These are phyloP conservation scores for Mohoua ochrocephala DNA, from an alignment of 2,113 vertebrate genomes.

Conservation along the genomic window DNA sequence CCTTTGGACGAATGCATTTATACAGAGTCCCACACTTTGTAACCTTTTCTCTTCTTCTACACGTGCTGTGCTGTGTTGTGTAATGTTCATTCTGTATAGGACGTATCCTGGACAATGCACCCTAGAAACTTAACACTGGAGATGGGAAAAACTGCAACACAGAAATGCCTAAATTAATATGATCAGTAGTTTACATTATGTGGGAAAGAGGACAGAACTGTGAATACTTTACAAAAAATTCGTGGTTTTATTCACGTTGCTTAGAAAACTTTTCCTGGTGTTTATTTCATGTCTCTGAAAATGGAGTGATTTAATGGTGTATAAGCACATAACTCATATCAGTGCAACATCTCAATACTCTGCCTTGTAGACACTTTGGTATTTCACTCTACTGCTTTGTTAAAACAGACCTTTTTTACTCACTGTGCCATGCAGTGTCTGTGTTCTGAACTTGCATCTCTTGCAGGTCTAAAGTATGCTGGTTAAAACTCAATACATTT, in stretches of 20 bases:
- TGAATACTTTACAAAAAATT: slow-evolving; percentile 9
- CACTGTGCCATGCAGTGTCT: neutral
- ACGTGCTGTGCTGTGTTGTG: slow-evolving; percentile 80
- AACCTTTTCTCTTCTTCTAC: slow-evolving; percentile 76
- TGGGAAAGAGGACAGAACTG: slow-evolving; percentile 15
- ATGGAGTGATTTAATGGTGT: neutral
- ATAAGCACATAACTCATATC: neutral
- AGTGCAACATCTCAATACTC: neutral
- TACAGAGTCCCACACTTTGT: slow-evolving; percentile 87
- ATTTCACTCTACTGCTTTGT: neutral
- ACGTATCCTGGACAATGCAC: neutral
- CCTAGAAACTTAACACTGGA: neutral
- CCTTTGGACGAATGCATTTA: slow-evolving; percentile 86
- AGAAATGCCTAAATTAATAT: neutral
- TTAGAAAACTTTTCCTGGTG: neutral
- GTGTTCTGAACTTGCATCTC: slow-evolving; percentile 18
- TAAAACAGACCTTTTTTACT: slow-evolving; percentile 22
- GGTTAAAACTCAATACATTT: slow-evolving; percentile 25
- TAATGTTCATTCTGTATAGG: slow-evolving; percentile 13
- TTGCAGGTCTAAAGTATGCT: slow-evolving; percentile 28
- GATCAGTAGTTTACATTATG: neutral
- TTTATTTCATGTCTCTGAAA: neutral
- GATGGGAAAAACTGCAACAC: neutral
- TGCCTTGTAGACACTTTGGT: slow-evolving; percentile 2
- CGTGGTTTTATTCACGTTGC: neutral